These are phyloP conservation scores for Indicator maculatus DNA, from an alignment of 2,113 vertebrate genomes.

Conservation along the genomic window DNA sequence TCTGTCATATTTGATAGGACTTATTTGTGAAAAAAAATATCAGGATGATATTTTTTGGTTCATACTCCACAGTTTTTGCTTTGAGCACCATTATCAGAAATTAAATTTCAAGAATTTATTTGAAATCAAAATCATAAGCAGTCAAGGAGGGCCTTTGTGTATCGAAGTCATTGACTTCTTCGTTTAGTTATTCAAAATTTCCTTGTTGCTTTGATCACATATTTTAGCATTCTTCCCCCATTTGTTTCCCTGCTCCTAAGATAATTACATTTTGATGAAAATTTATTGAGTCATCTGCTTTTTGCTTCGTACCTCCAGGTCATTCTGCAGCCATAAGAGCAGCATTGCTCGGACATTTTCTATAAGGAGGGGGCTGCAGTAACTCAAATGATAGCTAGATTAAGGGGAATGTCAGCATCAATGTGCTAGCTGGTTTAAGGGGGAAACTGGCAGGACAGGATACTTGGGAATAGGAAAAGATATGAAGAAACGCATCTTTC, in stretches of 20 bases:
- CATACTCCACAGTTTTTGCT: constrained; percentile 6
- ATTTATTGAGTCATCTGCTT: constrained; percentile 79
- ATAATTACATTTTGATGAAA: constrained; percentile 79
- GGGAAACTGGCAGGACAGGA: neutral
- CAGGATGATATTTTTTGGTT: constrained; percentile 22
- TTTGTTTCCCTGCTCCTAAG: constrained; percentile 73
- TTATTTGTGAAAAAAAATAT: constrained; percentile 69
- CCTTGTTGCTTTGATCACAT: constrained; percentile 60
- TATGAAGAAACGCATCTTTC: neutral
- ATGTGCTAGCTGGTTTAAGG: neutral
- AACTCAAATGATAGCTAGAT: neutral
- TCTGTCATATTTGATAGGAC: constrained; percentile 64
- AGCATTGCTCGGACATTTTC: neutral
- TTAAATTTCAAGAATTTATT: neutral
- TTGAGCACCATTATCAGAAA: neutral
- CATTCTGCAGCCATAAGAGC: constrained; percentile 38
- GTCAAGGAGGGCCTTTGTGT: neutral
- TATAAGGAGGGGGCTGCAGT: neutral
- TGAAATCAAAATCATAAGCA: neutral
- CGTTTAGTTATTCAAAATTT: constrained; percentile 67
- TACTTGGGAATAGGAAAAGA: neutral
- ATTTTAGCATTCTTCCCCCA: constrained; percentile 67
- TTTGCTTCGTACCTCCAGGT: constrained; percentile 75
- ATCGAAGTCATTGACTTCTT: neutral
- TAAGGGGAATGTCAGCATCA: neutral